Evolutionary conservation across 2,888 invertebrate species (phyloP), one percentile per base, ranked within the genome.

Genomic region (Meteorus colon): DNA sequence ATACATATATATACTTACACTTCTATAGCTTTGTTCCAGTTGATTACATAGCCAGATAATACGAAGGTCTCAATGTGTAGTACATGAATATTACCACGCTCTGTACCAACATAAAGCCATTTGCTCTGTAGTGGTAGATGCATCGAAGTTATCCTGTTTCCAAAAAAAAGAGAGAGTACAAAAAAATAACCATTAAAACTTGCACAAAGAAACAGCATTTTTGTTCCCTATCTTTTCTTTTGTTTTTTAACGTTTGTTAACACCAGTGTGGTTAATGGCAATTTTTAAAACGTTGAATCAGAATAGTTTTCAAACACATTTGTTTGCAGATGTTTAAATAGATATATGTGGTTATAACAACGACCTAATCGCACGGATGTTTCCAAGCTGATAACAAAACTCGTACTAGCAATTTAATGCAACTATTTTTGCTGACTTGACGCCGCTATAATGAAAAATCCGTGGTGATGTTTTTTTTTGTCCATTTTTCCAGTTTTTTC

Each of bases 11-110:
- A 81, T 91, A 96, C 97, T 96, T 92, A 99, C 98, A 98, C 93
- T 94, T 99, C 99, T 91, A 99, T 99, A 86, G 98, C 98, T 92
- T 99, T 99, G 93, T 99, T 99, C 99, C 99, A 99, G 93, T 99
- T 98, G 92, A 99, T 98, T 91, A 98, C 94, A 92, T 99, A 99
- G 81, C 98, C 98, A 88, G 98, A 98, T 86, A 99, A 94, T 87
- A 94, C 93, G 92, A 99, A 99, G 85, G 95, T 95, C 91, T 98
- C 98, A 86, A 99, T 95, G 91, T 98, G 96, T 88, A 98, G 96
- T 82, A 99, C 94, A 91, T 99, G 98, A 86, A 99, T 96, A 92
- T 99, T 99, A 82, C 99, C 99, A 84, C 96, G 93, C 90, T 99
- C 98, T 76, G 99, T 98, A 85, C 99, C 99, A 83, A 99, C 95